Conservation (phyloP, 2,113 vertebrate genomes). For the Globicephala melas region DNA sequence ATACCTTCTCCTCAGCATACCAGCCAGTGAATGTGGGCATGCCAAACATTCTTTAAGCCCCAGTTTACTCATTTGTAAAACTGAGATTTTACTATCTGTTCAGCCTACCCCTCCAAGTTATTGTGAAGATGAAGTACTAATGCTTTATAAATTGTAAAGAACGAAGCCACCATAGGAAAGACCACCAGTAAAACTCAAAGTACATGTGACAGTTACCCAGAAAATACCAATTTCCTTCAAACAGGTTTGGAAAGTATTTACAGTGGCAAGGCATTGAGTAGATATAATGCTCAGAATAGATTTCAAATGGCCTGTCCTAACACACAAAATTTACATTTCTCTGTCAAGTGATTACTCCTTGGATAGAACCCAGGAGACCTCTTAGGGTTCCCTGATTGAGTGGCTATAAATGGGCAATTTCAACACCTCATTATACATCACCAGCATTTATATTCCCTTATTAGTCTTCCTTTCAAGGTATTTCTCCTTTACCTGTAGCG, state of each 20-base stretch:
- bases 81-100: background rate
- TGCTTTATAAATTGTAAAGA: background rate
- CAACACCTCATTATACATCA: background rate
- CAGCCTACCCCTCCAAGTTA: background rate
- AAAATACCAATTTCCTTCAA: slow-evolving; percentile 3
- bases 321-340: background rate
- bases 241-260: background rate
- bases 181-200: background rate
- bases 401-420: background rate
- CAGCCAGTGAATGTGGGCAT: background rate
- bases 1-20: background rate
- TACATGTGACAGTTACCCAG: background rate
- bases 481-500: background rate
- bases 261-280: background rate
- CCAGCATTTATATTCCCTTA: background rate
- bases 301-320: background rate
- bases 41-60: background rate
- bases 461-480: background rate
- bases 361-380: background rate
- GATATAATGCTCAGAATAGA: background rate
- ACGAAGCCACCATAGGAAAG: background rate
- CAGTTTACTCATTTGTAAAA: background rate
- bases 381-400: background rate
- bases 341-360: background rate
- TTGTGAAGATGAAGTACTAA: background rate